Percentiles rank a stretch among this genome's conserved stretches.
Conservation (phyloP, 2,113 vertebrate species). For the Suricata suricatta region DNA sequence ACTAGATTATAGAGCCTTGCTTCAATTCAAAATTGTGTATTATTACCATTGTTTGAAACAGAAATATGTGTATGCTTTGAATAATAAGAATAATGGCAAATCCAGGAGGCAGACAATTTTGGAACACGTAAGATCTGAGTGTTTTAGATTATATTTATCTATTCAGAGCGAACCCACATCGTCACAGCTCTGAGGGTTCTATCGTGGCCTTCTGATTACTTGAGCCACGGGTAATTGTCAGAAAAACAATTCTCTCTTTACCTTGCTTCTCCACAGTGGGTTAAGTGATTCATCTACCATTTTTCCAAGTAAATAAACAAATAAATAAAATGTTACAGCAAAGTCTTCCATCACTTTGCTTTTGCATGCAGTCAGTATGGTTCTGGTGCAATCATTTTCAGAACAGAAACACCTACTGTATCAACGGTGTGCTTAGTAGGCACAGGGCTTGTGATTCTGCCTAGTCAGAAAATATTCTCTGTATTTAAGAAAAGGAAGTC, state of each 20-base stretch:
- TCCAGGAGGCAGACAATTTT: constrained; percentile 22
- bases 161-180: neutral
- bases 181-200: neutral
- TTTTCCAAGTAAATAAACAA: constrained; percentile 32
- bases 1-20: neutral
- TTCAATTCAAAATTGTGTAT: constrained; percentile 50
- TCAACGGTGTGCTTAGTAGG: constrained; percentile 61
- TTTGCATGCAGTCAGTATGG: constrained; percentile 59
- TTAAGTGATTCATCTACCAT: neutral
- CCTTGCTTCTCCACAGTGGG: neutral
- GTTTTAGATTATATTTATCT: neutral
- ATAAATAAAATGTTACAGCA: neutral
- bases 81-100: constrained; percentile 19
- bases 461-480: constrained; percentile 76
- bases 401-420: constrained; percentile 71
- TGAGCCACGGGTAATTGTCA: neutral
- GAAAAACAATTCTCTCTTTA: constrained; percentile 21
- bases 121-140: neutral
- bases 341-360: constrained; percentile 44
- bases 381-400: constrained; percentile 43
- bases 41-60: constrained; percentile 8
- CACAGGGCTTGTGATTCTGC: constrained; percentile 52
- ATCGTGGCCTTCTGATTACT: neutral
- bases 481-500: constrained; percentile 80
- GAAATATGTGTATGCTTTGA: constrained; percentile 23